Percentiles rank a stretch among this genome's conserved stretches.
Conservation (phyloP, 2,888 invertebrate species). For the Orgyia antiqua region DNA sequence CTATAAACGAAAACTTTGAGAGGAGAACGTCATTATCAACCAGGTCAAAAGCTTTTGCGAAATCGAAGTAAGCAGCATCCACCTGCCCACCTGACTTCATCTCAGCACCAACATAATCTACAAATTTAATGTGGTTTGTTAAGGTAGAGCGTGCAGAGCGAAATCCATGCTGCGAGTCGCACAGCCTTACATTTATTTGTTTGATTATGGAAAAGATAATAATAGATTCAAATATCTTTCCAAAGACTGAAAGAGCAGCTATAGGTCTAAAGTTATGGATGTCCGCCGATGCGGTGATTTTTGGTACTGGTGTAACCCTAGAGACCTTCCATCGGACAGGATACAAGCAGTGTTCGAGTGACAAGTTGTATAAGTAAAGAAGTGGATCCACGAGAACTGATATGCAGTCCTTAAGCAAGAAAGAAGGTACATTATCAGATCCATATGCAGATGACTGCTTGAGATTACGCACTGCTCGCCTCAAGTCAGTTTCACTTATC, state of each 20-base stretch:
- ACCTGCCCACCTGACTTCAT: not conserved
- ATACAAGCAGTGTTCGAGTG: not conserved
- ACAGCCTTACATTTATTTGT: not conserved
- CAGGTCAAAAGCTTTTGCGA: conserved; percentile 2
- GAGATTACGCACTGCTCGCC: too few relatives aligned
- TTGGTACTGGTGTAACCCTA: not conserved
- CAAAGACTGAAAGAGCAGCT: not conserved
- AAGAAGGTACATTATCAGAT: too few relatives aligned
- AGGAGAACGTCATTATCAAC: not conserved
- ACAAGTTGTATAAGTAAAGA: too few relatives aligned
- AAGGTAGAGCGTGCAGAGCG: not conserved
- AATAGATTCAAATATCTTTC: not conserved
- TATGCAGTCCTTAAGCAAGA: too few relatives aligned
- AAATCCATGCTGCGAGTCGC: not conserved
- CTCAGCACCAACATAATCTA: not conserved
- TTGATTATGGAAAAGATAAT: not conserved
- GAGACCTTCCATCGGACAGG: not conserved
- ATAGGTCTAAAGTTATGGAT: not conserved
- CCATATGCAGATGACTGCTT: too few relatives aligned
- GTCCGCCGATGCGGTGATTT: not conserved
- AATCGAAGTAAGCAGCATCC: conserved; percentile 1
- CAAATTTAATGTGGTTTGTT: not conserved
- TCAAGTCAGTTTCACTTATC: too few relatives aligned
- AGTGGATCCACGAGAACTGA: too few relatives aligned
- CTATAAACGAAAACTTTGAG: not conserved